phyloP scores from a whole-genome alignment of 92 coral and sea anemone genomes.

The Palythoa caribaeorum region DNA sequence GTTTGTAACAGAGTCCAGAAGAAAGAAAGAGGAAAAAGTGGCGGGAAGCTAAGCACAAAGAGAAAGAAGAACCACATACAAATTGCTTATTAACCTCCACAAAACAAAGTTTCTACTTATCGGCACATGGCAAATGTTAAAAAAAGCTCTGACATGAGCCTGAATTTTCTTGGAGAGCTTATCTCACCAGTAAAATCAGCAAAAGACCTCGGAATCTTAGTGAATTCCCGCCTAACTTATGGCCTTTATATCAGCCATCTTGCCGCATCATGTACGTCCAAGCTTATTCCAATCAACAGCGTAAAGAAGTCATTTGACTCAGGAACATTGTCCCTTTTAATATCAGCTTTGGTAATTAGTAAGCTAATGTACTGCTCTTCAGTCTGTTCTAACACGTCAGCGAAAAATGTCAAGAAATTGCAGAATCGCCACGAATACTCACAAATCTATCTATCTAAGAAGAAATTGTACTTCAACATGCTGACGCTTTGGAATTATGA shows the following conservation, averaged over 20 bases:
- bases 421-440: too few species aligned
- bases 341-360: slow-evolving; percentile 1
- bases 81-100: slow-evolving; percentile 49
- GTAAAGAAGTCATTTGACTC: slow-evolving; percentile 51
- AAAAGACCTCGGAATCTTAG: slow-evolving; percentile 43
- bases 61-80: too few species aligned
- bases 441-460: too few species aligned
- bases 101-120: slow-evolving; percentile 5
- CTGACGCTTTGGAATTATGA: too few species aligned
- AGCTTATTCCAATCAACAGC: slow-evolving; percentile 33
- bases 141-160: slow-evolving; percentile 13
- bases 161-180: slow-evolving; percentile 50
- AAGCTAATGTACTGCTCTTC: slow-evolving; percentile 46
- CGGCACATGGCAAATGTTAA: slow-evolving; percentile 10
- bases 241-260: slow-evolving; percentile 15
- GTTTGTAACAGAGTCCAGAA: too few species aligned
- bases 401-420: neutral
- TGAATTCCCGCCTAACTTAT: slow-evolving; percentile 41
- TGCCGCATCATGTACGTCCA: slow-evolving; percentile 25
- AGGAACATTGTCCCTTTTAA: slow-evolving; percentile 12
- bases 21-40: too few species aligned
- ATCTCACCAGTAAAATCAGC: slow-evolving; percentile 47
- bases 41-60: too few species aligned
- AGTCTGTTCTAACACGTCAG: slow-evolving; percentile 56
- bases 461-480: too few species aligned